These are phyloP conservation scores for Drosophila ustulata DNA, from an alignment of 2,888 invertebrate species.

Conservation along the genomic window DNA sequence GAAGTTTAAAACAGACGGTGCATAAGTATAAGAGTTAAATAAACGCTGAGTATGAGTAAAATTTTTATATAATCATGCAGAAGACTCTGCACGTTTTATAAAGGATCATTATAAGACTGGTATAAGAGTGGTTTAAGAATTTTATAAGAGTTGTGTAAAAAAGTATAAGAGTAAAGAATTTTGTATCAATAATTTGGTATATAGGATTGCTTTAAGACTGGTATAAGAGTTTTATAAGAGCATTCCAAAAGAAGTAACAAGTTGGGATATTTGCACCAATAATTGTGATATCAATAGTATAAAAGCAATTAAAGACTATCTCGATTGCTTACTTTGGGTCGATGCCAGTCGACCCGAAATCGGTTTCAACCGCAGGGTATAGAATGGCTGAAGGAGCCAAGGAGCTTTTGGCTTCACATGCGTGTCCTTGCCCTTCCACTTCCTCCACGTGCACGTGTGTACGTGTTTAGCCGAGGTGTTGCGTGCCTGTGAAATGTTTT, in stretches of 20 bases:
- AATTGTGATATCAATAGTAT: no score
- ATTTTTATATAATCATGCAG: no score
- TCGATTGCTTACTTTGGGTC: neutral
- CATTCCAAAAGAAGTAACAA: no score
- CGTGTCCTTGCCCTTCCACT: conserved; percentile 27
- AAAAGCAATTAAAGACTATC: no score
- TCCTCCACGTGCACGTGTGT: conserved; percentile 12
- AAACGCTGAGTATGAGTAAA: no score
- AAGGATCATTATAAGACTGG: neutral
- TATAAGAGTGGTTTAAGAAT: neutral
- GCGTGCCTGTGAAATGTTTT: conserved; percentile 74
- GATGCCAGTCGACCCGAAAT: neutral
- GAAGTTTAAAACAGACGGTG: no score
- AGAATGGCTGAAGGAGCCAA: conserved; percentile 31
- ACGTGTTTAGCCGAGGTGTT: conserved; percentile 56
- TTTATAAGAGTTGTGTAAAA: neutral
- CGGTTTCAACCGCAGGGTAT: neutral
- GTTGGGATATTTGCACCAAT: no score
- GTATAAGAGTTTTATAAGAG: no score
- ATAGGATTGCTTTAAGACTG: no score
- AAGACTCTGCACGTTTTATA: no score
- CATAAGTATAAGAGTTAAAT: neutral
- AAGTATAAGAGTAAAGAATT: no score
- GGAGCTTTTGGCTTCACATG: conserved; percentile 31
- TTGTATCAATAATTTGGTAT: no score